Evolutionary conservation across 2,888 invertebrate genomes (phyloP).

Genomic region (Cantharis rufa): DNA sequence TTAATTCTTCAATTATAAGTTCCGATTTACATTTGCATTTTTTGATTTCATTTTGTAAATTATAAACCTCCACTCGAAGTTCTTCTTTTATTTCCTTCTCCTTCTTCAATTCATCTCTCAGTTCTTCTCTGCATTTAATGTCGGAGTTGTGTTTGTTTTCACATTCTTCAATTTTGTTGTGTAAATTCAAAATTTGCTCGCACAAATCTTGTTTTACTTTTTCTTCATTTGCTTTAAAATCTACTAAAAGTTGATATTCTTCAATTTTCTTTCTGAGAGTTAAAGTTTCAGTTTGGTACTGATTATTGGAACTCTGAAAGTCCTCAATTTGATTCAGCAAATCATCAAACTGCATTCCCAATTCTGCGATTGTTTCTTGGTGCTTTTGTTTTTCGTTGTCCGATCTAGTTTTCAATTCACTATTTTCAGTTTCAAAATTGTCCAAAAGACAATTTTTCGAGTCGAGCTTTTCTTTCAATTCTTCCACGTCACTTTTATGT

Average conservation of each 20-base stretch:
- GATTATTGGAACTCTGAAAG: not conserved
- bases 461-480: not conserved
- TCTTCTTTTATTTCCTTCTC: not conserved
- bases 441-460: not conserved
- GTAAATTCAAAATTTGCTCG: not conserved
- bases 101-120: not conserved
- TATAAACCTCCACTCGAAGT: not conserved
- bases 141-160: not conserved
- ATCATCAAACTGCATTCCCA: not conserved
- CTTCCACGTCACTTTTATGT: not conserved
- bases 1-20: not conserved
- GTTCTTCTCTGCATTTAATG: not conserved
- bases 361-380: not conserved
- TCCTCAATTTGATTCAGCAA: not conserved
- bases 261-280: not conserved
- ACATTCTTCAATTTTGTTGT: not conserved
- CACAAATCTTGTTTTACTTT: slow-evolving; percentile 2
- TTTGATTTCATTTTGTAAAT: not conserved
- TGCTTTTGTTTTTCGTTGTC: not conserved
- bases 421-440: not conserved
- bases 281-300: not conserved
- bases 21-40: not conserved
- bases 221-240: not conserved
- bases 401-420: not conserved
- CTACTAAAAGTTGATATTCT: not conserved